A percentile compares a stretch with the other conserved stretches of the same genome.
Evolutionary conservation across 2,888 invertebrate species (phyloP).

Genomic region (Bursaphelenchus okinawaensis): DNA sequence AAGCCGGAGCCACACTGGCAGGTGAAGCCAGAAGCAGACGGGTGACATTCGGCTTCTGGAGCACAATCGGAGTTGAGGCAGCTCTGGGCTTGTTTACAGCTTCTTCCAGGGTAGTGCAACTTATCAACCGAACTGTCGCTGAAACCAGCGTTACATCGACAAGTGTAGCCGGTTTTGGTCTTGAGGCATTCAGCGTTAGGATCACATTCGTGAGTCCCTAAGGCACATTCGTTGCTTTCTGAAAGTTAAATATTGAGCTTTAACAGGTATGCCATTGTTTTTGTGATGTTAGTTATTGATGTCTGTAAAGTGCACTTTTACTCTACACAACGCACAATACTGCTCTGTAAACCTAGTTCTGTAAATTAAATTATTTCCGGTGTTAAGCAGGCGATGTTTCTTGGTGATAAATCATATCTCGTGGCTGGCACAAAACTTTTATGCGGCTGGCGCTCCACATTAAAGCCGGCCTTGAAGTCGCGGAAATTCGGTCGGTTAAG

Average conservation of each 20-base stretch:
- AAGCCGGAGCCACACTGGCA: conserved; percentile 55
- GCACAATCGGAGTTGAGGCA: conserved; percentile 53
- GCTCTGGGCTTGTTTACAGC: conserved; percentile 43
- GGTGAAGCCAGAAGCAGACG: conserved; percentile 44
- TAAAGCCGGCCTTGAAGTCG: not conserved
- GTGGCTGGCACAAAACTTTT: not conserved
- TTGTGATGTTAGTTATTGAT: too few relatives aligned
- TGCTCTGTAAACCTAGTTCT: too few relatives aligned
- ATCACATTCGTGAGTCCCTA: conserved; percentile 55
- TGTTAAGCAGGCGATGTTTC: conserved; percentile 1
- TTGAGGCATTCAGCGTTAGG: conserved; percentile 55
- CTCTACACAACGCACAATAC: too few relatives aligned
- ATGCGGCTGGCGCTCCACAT: not conserved
- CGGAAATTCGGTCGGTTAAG: not conserved
- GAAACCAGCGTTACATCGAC: conserved; percentile 52
- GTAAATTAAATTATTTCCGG: conserved; percentile 18
- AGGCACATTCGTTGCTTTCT: conserved; percentile 55
- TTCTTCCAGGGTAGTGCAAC: conserved; percentile 42
- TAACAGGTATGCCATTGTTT: too few relatives aligned
- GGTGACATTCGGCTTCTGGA: conserved; percentile 54
- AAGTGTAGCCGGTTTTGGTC: conserved; percentile 49
- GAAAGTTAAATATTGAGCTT: too few relatives aligned
- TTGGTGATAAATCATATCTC: conserved; percentile 13
- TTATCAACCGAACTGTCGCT: conserved; percentile 45
- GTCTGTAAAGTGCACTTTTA: too few relatives aligned